A percentile compares a stretch with the other conserved stretches of the same genome.
phyloP scores from a whole-genome alignment of 2,797 vertebrate genomes.

The Labeo calbasu region DNA sequence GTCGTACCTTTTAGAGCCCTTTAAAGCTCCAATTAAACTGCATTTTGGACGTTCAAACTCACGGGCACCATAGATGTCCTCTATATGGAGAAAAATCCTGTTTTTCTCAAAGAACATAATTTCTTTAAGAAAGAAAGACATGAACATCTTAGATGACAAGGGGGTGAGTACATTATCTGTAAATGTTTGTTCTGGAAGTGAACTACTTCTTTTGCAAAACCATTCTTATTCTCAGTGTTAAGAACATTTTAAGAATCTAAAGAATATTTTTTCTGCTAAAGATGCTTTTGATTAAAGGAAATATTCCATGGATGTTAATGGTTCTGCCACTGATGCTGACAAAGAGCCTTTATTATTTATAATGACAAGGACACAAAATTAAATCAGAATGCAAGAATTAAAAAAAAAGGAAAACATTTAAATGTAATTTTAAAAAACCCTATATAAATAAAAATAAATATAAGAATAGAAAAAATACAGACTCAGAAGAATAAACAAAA shows the following conservation, averaged over 20 bases:
- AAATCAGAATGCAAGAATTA: neutral
- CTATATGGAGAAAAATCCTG: no score
- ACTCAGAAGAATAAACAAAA: neutral
- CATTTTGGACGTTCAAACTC: no score
- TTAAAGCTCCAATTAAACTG: no score
- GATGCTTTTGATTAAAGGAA: neutral
- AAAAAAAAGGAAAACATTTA: neutral
- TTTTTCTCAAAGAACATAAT: no score
- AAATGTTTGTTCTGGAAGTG: no score
- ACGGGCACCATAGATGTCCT: no score
- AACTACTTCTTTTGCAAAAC: neutral
- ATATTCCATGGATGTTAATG: neutral
- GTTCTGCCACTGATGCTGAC: neutral
- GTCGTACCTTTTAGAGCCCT: no score
- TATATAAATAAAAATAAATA: neutral
- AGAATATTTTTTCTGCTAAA: neutral
- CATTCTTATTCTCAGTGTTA: neutral
- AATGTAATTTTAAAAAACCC: neutral
- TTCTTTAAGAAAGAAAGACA: no score
- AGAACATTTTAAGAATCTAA: neutral
- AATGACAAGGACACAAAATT: neutral
- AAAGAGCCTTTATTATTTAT: neutral
- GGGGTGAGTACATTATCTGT: no score
- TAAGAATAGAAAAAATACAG: neutral
- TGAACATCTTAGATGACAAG: no score